Base-by-base conservation (phyloP, 2,888 invertebrate genomes). In the Chrysolina haemoptera region DNA sequence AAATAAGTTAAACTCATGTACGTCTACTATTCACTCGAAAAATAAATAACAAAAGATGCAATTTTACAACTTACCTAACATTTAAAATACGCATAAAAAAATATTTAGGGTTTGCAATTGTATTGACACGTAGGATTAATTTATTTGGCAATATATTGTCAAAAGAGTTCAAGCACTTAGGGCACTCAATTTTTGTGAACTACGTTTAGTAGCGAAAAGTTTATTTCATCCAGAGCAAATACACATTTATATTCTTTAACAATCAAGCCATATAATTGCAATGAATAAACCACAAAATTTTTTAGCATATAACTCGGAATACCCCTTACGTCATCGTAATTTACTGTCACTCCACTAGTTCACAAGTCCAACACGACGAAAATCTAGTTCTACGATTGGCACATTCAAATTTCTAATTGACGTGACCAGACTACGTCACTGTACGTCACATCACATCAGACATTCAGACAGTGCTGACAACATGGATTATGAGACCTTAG, bases 51-150 rank as follows among this genome's bases (percentile, higher is more conserved):
- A 62, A 62, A 22, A 22, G 27, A 62, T 8, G 3, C 27, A 6
- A 20, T 62, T 62, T 12, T 1, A 20, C 14, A 55, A 73, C 81
- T 78, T 75, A 82, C 82, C 81, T 76, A 82, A 78, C 81, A 82
- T 82, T 73, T 76, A 81, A 78, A 80, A 76, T 55, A 18, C 35
- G n/a, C n/a, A 63, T 67, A 67, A 76, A 73, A n/a, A 76, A 76
- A 73, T 70, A 68, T 68, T 71, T 64, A 14, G 62, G 68, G 50
- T 59, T 53, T 41, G 16, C 46, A 59, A 62, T 62, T 41, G 69
- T 53, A 27, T 76, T 76, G 76, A 76, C 76, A 76, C 76, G 76
- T 76, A 76, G 69, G 22, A 59, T 69, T 55, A 35, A 35, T 35
- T 63, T 40, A 69, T 62, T 59, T 74, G 76, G 74, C 71, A 67